Evolutionary conservation across 2,888 invertebrate genomes (phyloP), one percentile per base, ranked within the genome.

Genomic region (Nemapogon koenigi): DNA sequence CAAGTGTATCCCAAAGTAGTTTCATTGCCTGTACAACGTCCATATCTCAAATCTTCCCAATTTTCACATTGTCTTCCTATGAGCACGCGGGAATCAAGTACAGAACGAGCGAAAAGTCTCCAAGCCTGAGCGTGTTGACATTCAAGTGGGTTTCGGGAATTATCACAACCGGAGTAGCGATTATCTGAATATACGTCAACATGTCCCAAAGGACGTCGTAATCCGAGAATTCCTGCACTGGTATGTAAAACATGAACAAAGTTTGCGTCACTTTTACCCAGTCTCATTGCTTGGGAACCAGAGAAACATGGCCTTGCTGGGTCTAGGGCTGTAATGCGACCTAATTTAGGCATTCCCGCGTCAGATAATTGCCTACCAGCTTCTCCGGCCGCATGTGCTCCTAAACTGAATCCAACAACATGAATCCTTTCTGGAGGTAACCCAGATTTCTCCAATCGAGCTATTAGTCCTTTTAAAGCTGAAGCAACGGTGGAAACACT

Each of bases 391-490:
- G 83, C 85, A 51, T 86, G 85, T 0, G 85, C 83, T 2, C 86
- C 86, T 11, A 86, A 56, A 43, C 83, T 83, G 62, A 85, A 86
- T 4, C 85, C 85, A 39, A 86, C 75, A 14, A 86, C 50, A 49
- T 85, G 84, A 15, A 83, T 64, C 8, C 73, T 68, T 0, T 73
- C 56, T 0, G 79, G 49, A 1, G 70, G 63, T 8, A 70, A 59
- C 1, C 79, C 67, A 11, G 50, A 47, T 2, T 47, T 44, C 40
- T 55, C 45, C 1, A 70, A 40, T 6, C 55, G 59, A 35, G 51
- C 55, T 7, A 72, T 49, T 37, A 70, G 60, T 14, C 43, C 47
- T 46, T 51, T 65, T 2, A 72, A 47, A 2, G 56, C 54, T 11
- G 59, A 53, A 0, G 68, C 59, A 2, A 72, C 47, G 1, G 67